phyloP scores from a whole-genome alignment of 1,140 invertebrate species.

The Whitmania pigra region DNA sequence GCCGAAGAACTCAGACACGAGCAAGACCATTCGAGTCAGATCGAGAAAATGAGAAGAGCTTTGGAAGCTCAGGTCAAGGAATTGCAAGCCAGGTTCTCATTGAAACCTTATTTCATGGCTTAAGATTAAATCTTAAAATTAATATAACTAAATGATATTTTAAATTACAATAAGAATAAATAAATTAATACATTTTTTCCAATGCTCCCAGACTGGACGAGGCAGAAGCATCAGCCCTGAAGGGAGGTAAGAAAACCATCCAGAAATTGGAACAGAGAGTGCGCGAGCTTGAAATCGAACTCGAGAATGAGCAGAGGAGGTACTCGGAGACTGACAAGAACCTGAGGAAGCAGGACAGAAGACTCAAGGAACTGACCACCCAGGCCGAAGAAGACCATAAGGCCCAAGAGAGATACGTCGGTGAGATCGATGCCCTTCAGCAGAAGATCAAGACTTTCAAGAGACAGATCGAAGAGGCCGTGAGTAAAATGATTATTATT shows the following conservation, averaged over 20 bases:
- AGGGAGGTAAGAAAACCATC: conserved; percentile 80
- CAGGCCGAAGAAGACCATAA: conserved; percentile 78
- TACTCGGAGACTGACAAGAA: conserved; percentile 62
- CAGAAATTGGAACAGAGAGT: conserved; percentile 49
- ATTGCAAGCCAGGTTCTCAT: conserved; percentile 59
- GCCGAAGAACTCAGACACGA: conserved; percentile 95
- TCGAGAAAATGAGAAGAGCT: conserved; percentile 93
- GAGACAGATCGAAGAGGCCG: conserved; percentile 94
- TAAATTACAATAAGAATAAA: neutral
- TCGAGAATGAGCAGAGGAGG: conserved; percentile 93
- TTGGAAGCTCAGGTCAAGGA: conserved; percentile 96
- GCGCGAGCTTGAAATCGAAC: conserved; percentile 80
- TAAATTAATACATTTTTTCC: neutral
- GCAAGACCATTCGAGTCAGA: conserved; percentile 93
- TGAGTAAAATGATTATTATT: conserved; percentile 36
- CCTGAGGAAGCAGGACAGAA: conserved; percentile 64
- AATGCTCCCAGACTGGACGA: conserved; percentile 64
- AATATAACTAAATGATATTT: too few relatives aligned
- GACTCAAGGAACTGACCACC: conserved; percentile 63
- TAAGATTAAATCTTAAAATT: too few relatives aligned
- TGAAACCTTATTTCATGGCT: too few relatives aligned
- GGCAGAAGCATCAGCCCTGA: conserved; percentile 87
- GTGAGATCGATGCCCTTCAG: conserved; percentile 94
- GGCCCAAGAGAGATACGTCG: conserved; percentile 93
- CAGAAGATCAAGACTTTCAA: conserved; percentile 99